Evolutionary conservation across 2,797 vertebrate genomes (phyloP).

Genomic region (Tenualosa thibaudeaui): DNA sequence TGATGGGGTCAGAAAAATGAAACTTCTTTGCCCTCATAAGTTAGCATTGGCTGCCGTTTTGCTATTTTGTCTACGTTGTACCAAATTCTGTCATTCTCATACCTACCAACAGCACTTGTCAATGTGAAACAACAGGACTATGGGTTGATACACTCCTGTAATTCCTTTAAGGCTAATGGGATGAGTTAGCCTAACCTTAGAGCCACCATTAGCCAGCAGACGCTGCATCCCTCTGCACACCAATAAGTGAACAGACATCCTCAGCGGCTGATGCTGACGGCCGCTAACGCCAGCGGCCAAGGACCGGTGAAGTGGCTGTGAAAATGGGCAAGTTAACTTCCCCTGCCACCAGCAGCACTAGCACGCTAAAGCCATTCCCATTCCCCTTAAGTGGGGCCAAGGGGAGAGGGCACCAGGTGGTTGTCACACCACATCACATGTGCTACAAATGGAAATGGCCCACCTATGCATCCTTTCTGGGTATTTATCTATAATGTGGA

Average conservation of each 20-base stretch:
- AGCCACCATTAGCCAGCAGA: neutral
- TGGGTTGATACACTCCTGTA: no score
- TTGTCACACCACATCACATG: neutral
- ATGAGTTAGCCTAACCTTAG: neutral
- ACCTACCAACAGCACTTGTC: no score
- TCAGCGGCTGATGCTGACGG: neutral
- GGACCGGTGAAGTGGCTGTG: neutral
- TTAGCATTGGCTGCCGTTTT: no score
- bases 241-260: neutral
- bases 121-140: no score
- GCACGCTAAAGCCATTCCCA: neutral
- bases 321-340: neutral
- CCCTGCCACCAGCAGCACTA: neutral
- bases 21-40: no score
- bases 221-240: neutral
- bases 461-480: neutral
- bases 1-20: no score
- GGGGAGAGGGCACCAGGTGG: neutral
- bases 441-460: neutral
- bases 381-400: neutral
- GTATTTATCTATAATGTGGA: neutral
- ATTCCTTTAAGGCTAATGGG: neutral
- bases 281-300: neutral
- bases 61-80: no score
- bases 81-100: no score